A percentile compares a stretch with the other conserved stretches of the same genome.
Evolutionary conservation across 1,140 invertebrate species (phyloP).

Genomic region (Drosophila albomicans): DNA sequence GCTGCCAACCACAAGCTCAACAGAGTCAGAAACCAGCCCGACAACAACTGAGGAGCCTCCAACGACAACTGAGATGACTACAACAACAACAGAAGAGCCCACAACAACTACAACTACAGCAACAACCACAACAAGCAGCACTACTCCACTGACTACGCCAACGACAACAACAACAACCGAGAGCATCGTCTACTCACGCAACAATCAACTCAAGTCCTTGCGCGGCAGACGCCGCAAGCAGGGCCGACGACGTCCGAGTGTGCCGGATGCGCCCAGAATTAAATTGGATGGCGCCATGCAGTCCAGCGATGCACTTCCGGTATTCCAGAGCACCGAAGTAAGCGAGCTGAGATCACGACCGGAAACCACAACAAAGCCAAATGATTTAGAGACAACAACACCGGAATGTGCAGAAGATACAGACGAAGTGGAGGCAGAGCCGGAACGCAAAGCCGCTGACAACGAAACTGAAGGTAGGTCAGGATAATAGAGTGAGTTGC

Average conservation of each 20-base stretch:
- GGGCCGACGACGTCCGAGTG: constrained; percentile 10
- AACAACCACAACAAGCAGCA: not conserved
- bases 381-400: constrained; percentile 17
- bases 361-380: constrained; percentile 28
- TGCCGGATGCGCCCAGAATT: constrained; percentile 60
- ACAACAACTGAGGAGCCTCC: constrained; percentile 9
- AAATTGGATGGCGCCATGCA: constrained; percentile 60
- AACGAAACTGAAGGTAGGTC: constrained; percentile 38
- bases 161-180: constrained; percentile 8
- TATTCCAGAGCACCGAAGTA: constrained; percentile 42
- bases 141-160: not conserved
- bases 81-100: not conserved
- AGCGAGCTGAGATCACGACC: constrained; percentile 32
- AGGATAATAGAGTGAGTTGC: not conserved
- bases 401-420: constrained; percentile 44
- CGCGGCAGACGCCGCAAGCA: constrained; percentile 11
- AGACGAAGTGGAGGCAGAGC: constrained; percentile 23
- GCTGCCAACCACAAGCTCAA: not conserved
- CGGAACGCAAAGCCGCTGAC: constrained; percentile 13
- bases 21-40: not conserved
- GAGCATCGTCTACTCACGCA: not conserved
- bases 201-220: constrained; percentile 16
- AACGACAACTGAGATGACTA: constrained; percentile 3
- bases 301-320: constrained; percentile 58
- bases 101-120: not conserved